These are phyloP conservation scores for Hydrozoanthus gracilis DNA, from an alignment of 92 coral and sea anemone species.

Conservation along the genomic window DNA sequence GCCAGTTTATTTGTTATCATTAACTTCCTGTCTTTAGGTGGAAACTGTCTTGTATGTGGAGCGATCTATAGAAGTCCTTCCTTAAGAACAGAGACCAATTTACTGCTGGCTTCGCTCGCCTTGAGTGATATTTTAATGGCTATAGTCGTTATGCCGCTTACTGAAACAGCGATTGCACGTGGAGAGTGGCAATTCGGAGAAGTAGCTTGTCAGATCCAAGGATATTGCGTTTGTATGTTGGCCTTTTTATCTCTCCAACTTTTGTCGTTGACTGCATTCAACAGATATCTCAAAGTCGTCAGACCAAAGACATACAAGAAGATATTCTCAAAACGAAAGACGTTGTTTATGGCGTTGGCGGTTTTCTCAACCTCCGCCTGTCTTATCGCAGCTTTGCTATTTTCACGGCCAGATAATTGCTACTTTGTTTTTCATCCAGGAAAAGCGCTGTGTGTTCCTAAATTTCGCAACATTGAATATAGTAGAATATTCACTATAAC, in stretches of 20 bases:
- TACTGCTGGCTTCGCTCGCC: slow-evolving; percentile 78
- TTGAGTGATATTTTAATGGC: slow-evolving; percentile 79
- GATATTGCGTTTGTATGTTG: slow-evolving; percentile 67
- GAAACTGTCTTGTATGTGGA: slow-evolving; percentile 70
- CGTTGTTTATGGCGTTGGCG: slow-evolving; percentile 61
- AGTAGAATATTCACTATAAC: slow-evolving; percentile 60
- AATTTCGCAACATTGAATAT: slow-evolving; percentile 49
- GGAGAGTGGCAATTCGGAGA: slow-evolving; percentile 75
- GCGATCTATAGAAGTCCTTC: slow-evolving; percentile 72
- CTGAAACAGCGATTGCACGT: slow-evolving; percentile 54
- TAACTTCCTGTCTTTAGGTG: slow-evolving; percentile 65
- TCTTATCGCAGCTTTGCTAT: slow-evolving; percentile 64
- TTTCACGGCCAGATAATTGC: slow-evolving; percentile 38
- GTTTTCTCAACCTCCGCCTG: slow-evolving; percentile 61
- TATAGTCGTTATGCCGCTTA: slow-evolving; percentile 73
- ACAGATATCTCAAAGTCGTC: slow-evolving; percentile 76
- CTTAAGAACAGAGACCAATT: slow-evolving; percentile 78
- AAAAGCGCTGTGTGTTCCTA: slow-evolving; percentile 80
- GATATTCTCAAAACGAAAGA: slow-evolving; percentile 66
- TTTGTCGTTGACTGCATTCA: slow-evolving; percentile 77
- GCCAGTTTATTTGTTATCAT: slow-evolving; percentile 49
- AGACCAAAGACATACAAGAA: slow-evolving; percentile 70
- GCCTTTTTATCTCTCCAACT: slow-evolving; percentile 86
- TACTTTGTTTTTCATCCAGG: slow-evolving; percentile 82
- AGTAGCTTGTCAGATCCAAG: slow-evolving; percentile 81